A percentile compares a stretch with the other conserved stretches of the same genome.
These are phyloP conservation scores for Clepsis dumicolana DNA, from an alignment of 2,888 invertebrate genomes.

Conservation along the genomic window DNA sequence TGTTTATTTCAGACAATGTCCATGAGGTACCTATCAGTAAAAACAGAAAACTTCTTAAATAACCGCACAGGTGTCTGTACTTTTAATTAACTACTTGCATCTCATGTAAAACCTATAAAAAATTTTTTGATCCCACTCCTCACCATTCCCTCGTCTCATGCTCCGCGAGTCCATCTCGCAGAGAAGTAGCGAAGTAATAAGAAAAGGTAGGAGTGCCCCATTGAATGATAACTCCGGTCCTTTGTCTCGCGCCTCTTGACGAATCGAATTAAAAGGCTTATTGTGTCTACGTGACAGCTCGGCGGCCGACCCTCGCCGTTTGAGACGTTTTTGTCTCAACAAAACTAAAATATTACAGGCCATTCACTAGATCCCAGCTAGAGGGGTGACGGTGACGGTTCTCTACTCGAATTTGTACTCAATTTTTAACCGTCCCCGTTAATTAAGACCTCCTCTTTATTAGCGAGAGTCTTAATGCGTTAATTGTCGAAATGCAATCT, in stretches of 20 bases:
- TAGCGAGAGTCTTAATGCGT: slow-evolving; percentile 84
- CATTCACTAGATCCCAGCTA: slow-evolving; percentile 83
- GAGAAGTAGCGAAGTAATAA: slow-evolving; percentile 82
- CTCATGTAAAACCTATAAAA: too few species aligned
- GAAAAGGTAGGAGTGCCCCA: slow-evolving; percentile 85
- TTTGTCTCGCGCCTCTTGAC: slow-evolving; percentile 86
- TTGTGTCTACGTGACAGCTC: slow-evolving; percentile 85
- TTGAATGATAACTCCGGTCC: slow-evolving; percentile 85
- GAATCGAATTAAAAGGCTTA: slow-evolving; percentile 87
- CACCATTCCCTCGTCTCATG: slow-evolving; percentile 51
- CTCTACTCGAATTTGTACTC: slow-evolving; percentile 86
- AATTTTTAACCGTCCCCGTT: slow-evolving; percentile 85
- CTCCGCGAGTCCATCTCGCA: slow-evolving; percentile 68
- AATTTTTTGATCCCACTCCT: slow-evolving; percentile 8
- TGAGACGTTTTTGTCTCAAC: slow-evolving; percentile 81
- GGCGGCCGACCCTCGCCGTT: slow-evolving; percentile 59
- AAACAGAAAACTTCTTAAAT: not conserved
- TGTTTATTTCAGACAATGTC: too few species aligned
- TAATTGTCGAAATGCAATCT: slow-evolving; percentile 86
- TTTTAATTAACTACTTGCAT: too few species aligned
- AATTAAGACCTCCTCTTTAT: slow-evolving; percentile 85
- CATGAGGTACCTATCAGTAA: too few species aligned
- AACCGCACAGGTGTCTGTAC: too few species aligned
- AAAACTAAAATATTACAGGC: slow-evolving; percentile 86
- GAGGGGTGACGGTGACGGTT: slow-evolving; percentile 66